A percentile compares a stretch with the other conserved stretches of the same genome.
phyloP scores from a whole-genome alignment of 1,140 invertebrate genomes.

The Vanessa tameamea region DNA sequence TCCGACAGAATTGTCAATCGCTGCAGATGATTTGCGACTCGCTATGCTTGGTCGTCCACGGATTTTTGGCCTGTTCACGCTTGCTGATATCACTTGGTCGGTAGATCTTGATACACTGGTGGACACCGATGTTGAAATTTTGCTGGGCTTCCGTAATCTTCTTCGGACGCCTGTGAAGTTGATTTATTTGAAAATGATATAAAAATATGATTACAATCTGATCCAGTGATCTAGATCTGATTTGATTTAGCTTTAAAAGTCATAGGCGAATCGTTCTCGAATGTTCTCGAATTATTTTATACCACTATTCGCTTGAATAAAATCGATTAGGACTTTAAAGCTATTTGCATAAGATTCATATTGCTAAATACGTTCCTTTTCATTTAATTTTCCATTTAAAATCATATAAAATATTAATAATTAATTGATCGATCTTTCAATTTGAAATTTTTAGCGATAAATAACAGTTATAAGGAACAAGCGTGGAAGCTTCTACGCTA shows the following conservation, averaged over 20 bases:
- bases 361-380: too few relatives aligned
- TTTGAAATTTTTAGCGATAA: conserved; percentile 1
- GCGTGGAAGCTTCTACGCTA: not conserved
- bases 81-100: conserved; percentile 82
- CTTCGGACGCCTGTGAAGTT: conserved; percentile 75
- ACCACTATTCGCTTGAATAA: too few relatives aligned
- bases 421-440: not conserved
- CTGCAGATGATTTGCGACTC: conserved; percentile 82
- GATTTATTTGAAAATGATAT: not conserved
- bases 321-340: too few relatives aligned
- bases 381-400: too few relatives aligned
- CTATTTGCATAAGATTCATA: too few relatives aligned
- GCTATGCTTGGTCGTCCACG: conserved; percentile 83
- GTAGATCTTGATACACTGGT: conserved; percentile 71
- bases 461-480: conserved; percentile 13
- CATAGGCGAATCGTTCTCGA: too few relatives aligned
- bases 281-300: too few relatives aligned
- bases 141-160: conserved; percentile 81
- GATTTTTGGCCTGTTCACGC: conserved; percentile 86
- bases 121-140: conserved; percentile 74
- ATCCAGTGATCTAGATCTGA: not conserved
- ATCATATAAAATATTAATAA: not conserved
- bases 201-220: not conserved
- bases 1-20: conserved; percentile 82
- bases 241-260: too few relatives aligned